Base-by-base conservation (phyloP, 1,140 invertebrate species). In the Helicoverpa armigera region DNA sequence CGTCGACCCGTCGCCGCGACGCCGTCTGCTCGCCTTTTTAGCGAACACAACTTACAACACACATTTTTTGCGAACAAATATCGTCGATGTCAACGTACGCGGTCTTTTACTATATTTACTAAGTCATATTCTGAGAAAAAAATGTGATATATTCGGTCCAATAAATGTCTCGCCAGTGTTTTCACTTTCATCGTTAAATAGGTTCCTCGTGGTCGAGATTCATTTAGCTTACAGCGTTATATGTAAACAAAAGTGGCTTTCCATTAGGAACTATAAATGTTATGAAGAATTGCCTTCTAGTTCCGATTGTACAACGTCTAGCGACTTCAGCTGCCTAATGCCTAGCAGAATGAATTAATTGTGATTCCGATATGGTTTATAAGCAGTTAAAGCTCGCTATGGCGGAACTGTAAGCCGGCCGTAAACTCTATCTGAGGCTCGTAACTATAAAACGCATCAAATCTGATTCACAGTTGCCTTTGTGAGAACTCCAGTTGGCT, bases 11-110 rank as follows among this genome's bases (percentile, higher is more conserved):
- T 83, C 91, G 93, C 90, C 92, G 92, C 93, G 92, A 95, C 94
- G 94, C 94, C 91, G 94, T 95, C 94, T 95, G 91, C 88, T 87
- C 89, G 91, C 92, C 92, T 92, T 94, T 94, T 95, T 94, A 94
- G 92, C 92, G 89, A 91, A 91, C 89, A 89, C 88, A 82, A 86
- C 89, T 91, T 92, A 93, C 88, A 93, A 91, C 90, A 89, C 87
- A 86, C 88, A 90, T 91, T 94, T 93, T 95, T 95, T 92, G 92
- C 91, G 87, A 91, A 86, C 86, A 84, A 91, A 93, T 91, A 94
- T 91, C 87, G 82, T 54, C 81, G 89, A 92, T 91, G 93, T 94
- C 92, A 92, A 94, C 88, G 91, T 85, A 89, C 92, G 86, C 80
- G 80, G 76, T 81, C 83, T 84, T 89, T 88, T 90, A 87, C 86